Base-by-base conservation (phyloP, 2,797 vertebrate species). In the Tadarida brasiliensis region DNA sequence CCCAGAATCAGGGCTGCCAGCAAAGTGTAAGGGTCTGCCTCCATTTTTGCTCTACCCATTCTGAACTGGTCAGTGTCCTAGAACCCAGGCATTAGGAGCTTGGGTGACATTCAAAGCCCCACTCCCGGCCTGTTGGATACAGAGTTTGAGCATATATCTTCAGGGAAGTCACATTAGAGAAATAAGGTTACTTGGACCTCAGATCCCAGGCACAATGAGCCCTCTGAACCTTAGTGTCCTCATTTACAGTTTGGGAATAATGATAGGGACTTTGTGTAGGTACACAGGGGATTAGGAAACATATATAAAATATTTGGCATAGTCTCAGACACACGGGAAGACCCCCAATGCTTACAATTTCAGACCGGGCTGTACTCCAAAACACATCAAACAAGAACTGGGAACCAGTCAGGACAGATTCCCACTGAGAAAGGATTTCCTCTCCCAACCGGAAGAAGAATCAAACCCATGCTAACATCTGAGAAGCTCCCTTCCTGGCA, bases 321-420 rank as follows among this genome's bases (percentile, higher is more conserved):
- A 9, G 68, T 33, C 61, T 87, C 71, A 70, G 77, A 70, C 26
- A 87, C 81, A 65, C 16, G 89, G 87, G 87, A 94, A 95, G 91
- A 91, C 74, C 47, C 93, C 93, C 24, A 35, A 0, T 10, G 49
- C 78, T 94, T 61, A 77, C 11, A 57, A 81, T 28, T 76, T 57
- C 87, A 97, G 92, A 86, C 78, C 73, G 85, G 85, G 95, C 82
- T 94, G 74, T 11, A n/a, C 19, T 92, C 92, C 89, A 83, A 61
- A 91, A 65, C 33, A 96, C 65, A 96, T 94, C 92, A 96, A 94
- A 96, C 90, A 87, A 82, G 90, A 91, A 63, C 78, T 68, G 90
- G 91, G 77, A 97, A 33, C 19, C 56, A 65, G 67, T 88, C 81
- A 56, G 92, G 68, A 88, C 68, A 92, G 84, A 92, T 82, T 94